Percentiles rank a stretch among this genome's conserved stretches.
Conservation (phyloP, 2,888 invertebrate species). For the Saturnia pavonia region DNA sequence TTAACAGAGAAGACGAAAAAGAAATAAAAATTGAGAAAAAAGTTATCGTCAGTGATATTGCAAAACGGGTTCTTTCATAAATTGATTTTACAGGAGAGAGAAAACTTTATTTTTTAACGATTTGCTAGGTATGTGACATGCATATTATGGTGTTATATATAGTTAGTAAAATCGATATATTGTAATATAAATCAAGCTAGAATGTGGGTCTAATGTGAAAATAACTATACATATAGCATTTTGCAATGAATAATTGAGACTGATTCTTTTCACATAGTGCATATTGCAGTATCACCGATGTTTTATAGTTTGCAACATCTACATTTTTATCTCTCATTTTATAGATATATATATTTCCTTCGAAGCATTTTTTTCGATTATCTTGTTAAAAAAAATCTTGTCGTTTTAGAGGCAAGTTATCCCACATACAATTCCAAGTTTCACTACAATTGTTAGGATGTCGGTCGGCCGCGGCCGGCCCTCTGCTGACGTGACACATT, state of each 20-base stretch:
- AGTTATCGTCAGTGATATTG: too few species aligned
- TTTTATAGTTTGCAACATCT: background rate
- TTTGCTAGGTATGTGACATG: too few species aligned
- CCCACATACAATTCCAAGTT: background rate
- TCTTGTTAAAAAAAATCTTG: background rate
- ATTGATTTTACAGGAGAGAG: too few species aligned
- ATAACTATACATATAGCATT: background rate
- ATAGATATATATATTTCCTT: background rate
- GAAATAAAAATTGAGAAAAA: background rate
- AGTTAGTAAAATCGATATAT: too few species aligned
- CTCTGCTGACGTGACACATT: constrained; percentile 46
- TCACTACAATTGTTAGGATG: constrained; percentile 30
- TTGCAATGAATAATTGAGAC: too few species aligned
- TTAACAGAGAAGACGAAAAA: background rate
- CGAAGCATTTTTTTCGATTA: background rate
- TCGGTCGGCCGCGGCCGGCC: constrained; percentile 29
- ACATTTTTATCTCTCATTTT: background rate
- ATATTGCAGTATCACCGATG: too few species aligned
- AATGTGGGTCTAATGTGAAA: too few species aligned
- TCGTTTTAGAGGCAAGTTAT: background rate
- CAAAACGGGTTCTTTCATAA: too few species aligned
- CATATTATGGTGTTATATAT: too few species aligned
- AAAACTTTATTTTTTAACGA: too few species aligned
- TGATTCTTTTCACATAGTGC: too few species aligned
- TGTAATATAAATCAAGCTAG: too few species aligned